Percentiles rank a stretch among this genome's conserved stretches.
These are phyloP conservation scores for Oxycera nigricornis DNA, from an alignment of 2,888 invertebrate species.

Conservation along the genomic window DNA sequence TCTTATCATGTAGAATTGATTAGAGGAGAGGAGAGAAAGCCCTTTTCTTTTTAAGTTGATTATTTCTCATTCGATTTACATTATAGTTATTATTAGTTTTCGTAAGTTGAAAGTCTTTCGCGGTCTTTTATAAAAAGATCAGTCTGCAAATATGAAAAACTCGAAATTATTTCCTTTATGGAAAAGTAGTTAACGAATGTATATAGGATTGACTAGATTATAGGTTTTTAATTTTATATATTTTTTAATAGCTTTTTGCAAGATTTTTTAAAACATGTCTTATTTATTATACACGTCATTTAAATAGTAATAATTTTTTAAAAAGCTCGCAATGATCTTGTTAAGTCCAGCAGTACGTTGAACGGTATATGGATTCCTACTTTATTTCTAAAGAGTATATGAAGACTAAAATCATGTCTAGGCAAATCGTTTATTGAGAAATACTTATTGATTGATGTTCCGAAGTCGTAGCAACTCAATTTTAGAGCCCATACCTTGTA, in stretches of 20 bases:
- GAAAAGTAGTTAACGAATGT: conserved; percentile 41
- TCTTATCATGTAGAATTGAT: conserved; percentile 37
- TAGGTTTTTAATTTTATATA: conserved; percentile 28
- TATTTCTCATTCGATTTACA: conserved; percentile 18
- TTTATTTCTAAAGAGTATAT: too few species aligned
- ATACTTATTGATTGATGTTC: too few species aligned
- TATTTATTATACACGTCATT: conserved; percentile 37
- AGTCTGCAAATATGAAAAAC: not conserved
- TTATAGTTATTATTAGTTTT: conserved; percentile 35
- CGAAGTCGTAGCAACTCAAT: too few species aligned
- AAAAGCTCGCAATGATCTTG: not conserved
- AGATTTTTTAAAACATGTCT: conserved; percentile 14
- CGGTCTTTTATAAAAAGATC: conserved; percentile 37
- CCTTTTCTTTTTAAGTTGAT: conserved; percentile 42
- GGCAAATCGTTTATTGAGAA: too few species aligned
- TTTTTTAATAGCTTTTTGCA: not conserved
- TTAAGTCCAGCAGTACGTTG: not conserved
- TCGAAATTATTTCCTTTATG: conserved; percentile 36
- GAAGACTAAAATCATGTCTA: too few species aligned
- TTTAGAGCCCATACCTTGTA: too few species aligned
- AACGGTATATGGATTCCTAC: too few species aligned
- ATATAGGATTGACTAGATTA: conserved; percentile 23
- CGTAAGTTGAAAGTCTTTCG: conserved; percentile 12
- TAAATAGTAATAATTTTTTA: conserved; percentile 1
- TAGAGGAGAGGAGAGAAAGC: conserved; percentile 40